Base-by-base conservation (phyloP, 2,113 vertebrate genomes). In the Menura novaehollandiae region DNA sequence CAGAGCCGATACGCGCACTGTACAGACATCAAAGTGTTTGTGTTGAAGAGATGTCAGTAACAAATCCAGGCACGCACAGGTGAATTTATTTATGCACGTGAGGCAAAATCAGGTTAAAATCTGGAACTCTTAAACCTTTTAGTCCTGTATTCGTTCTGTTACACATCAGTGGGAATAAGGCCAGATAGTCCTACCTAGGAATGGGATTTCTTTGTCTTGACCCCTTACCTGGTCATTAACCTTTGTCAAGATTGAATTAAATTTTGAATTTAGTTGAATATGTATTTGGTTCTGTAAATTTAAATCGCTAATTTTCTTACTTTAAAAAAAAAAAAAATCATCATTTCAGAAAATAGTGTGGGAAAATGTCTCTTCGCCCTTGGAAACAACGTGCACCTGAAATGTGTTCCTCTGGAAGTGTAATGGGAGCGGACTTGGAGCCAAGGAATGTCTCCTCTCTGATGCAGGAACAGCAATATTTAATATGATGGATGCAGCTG, bases 331-430 rank as follows among this genome's bases (percentile, higher is more conserved):
- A 20, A 23, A 32, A 24, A 43, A 39, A 63, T 85, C 15, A 33
- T 56, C 3, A 55, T 97, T 97, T 73, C 93, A 98, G 98, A 80
- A 60, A 95, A 88, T 4, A 77, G 93, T 2, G 80, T 87, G 88
- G 74, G 84, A 95, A 69, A 95, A 47, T 33, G 32, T 7, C 68
- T 44, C 19, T 95, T 98, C 17, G 66, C 93, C 43, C 91, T 92
- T 27, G 97, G 95, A 33, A 97, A 97, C 97, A 98, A 97, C 66
- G 79, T 97, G 59, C 89, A 79, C 56, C 96, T 98, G 60, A 77
- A 71, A 2, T 98, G 98, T 74, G 91, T 75, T 35, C 93, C 96
- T 37, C 91, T 97, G 88, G 98, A 84, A 46, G 20, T 97, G 98
- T 13, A 91, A 92, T 5, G 94, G 94, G 90, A 98, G 64, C 87